phyloP scores from a whole-genome alignment of 2,888 invertebrate genomes.

The Mechanitis mazaeus region DNA sequence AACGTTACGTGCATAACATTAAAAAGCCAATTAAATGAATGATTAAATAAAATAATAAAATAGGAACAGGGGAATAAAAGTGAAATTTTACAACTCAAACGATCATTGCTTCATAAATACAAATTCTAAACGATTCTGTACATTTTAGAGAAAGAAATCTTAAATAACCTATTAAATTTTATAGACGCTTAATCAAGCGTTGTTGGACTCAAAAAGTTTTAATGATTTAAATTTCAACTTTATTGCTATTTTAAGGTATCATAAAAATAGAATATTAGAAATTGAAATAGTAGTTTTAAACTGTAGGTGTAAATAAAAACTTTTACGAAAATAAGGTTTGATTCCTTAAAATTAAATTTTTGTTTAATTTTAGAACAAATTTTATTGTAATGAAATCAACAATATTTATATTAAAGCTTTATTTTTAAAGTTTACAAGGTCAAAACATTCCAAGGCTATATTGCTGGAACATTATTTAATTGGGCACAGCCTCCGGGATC shows the following conservation, averaged over 20 bases:
- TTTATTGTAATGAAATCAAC: too few species aligned
- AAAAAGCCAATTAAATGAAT: neutral
- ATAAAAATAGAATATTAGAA: neutral
- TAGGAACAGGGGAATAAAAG: neutral
- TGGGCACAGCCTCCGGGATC: constrained; percentile 24
- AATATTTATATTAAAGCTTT: too few species aligned
- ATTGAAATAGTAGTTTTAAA: neutral
- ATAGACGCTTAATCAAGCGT: constrained; percentile 54
- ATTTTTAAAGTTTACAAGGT: neutral
- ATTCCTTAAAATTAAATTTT: too few species aligned
- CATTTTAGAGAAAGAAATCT: constrained; percentile 63
- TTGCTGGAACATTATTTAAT: constrained; percentile 22
- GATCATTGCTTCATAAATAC: constrained; percentile 13
- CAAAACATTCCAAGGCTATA: constrained; percentile 10
- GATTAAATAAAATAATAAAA: neutral
- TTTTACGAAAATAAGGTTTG: too few species aligned
- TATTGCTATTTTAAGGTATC: neutral
- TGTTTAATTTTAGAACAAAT: too few species aligned
- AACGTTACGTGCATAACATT: neutral
- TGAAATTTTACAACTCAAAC: constrained; percentile 8
- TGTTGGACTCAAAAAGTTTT: constrained; percentile 32
- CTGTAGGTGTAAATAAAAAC: too few species aligned
- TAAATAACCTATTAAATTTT: constrained; percentile 63
- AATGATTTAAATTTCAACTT: constrained; percentile 2
- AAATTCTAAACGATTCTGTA: constrained; percentile 44